Conservation (phyloP, 2,113 vertebrate species). For the Pterocles burchelli region DNA sequence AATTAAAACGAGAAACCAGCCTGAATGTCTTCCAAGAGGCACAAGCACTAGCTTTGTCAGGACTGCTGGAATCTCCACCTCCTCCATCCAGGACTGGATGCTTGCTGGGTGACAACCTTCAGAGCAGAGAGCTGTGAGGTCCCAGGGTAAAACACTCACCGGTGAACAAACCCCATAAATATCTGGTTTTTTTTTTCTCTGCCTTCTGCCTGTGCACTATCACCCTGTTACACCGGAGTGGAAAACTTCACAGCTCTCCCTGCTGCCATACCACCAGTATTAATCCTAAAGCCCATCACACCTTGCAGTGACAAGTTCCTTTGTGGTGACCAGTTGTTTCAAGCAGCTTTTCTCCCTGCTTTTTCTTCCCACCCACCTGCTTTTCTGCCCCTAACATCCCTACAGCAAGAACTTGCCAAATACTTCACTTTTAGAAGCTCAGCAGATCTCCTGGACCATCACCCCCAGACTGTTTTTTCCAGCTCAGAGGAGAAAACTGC, state of each 20-base stretch:
- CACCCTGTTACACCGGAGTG: accelerated
- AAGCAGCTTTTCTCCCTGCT: neutral
- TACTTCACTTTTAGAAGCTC: neutral
- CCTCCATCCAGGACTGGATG: neutral
- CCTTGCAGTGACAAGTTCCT: neutral
- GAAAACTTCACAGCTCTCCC: neutral
- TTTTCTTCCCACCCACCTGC: neutral
- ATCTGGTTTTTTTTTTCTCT: neutral
- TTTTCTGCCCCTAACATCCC: neutral
- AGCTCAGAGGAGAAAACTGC: neutral
- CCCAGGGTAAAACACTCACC: neutral
- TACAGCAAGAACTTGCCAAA: neutral
- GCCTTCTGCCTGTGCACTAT: neutral
- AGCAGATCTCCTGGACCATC: neutral
- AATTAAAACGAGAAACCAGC: neutral
- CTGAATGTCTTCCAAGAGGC: neutral
- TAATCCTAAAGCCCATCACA: neutral
- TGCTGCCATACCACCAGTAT: neutral
- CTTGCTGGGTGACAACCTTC: too few relatives aligned
- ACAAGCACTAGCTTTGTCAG: neutral
- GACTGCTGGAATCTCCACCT: neutral
- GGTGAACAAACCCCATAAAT: neutral
- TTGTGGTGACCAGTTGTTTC: neutral
- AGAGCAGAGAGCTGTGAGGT: neutral
- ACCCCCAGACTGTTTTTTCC: neutral